Conservation (phyloP, 2,113 vertebrate genomes). For the Cervus canadensis region DNA sequence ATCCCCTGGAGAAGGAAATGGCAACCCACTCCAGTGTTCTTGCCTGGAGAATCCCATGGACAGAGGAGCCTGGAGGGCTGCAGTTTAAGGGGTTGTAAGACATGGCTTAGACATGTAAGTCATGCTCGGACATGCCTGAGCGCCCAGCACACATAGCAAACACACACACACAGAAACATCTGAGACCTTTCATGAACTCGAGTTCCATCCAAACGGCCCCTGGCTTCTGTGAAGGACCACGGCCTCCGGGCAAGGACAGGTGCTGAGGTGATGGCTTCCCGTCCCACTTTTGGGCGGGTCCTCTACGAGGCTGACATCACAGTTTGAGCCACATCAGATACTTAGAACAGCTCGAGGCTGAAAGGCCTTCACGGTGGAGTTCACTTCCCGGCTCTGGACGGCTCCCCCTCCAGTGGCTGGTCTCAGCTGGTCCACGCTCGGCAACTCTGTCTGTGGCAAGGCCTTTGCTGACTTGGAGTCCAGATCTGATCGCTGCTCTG, state of each 20-base stretch:
- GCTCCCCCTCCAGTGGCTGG: not conserved
- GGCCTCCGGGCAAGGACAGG: not conserved
- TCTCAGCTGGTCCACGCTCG: not conserved
- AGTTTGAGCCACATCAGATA: not conserved
- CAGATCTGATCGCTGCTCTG: not conserved
- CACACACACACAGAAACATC: not conserved
- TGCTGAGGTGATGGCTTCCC: fast-evolving
- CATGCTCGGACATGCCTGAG: not conserved
- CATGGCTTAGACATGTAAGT: no score
- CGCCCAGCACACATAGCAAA: fast-evolving
- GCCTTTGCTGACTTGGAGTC: not conserved
- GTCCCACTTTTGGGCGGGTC: not conserved
- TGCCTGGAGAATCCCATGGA: not conserved
- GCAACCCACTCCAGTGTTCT: not conserved
- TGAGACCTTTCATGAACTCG: not conserved
- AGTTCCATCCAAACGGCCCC: not conserved
- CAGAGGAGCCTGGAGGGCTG: fast-evolving
- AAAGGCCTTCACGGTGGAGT: not conserved
- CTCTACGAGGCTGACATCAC: not conserved
- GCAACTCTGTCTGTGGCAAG: not conserved
- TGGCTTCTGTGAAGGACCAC: not conserved
- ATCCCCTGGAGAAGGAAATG: not conserved
- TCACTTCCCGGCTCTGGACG: not conserved
- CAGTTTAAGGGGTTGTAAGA: not conserved
- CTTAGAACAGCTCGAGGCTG: not conserved